Conservation (phyloP, 2,113 vertebrate species). For the Oenanthe oenanthe region DNA sequence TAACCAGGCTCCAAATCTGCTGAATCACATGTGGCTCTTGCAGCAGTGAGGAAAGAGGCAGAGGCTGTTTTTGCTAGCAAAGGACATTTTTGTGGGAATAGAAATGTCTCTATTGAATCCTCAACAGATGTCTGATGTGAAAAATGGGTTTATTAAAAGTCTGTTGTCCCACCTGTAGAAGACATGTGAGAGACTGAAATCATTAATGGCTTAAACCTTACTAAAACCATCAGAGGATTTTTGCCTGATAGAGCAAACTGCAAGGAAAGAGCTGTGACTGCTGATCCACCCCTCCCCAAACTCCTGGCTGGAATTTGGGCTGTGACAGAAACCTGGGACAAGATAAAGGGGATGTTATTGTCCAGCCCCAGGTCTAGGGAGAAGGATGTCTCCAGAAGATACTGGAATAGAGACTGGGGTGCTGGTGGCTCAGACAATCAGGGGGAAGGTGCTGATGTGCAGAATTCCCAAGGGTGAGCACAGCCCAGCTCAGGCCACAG, state of each 20-base stretch:
- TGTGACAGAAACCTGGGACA: too few species aligned
- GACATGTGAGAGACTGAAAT: neutral
- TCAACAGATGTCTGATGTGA: neutral
- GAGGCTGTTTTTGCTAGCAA: neutral
- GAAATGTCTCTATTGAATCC: neutral
- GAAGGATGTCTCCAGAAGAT: neutral
- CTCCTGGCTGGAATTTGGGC: neutral
- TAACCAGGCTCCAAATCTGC: conserved; percentile 36
- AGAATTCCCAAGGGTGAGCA: neutral
- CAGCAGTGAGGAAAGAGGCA: neutral
- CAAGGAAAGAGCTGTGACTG: neutral
- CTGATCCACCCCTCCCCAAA: neutral
- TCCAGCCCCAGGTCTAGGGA: neutral
- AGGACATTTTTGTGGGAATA: neutral
- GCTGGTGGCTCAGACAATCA: neutral
- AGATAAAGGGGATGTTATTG: neutral
- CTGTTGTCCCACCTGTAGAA: neutral
- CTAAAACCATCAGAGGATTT: neutral
- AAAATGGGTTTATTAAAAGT: neutral
- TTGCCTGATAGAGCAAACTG: neutral
- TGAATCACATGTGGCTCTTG: neutral
- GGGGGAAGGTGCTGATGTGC: neutral
- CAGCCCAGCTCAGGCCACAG: too few species aligned
- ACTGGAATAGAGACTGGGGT: neutral
- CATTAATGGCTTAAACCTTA: neutral